phyloP scores from a whole-genome alignment of 2,888 invertebrate species.

The Drosophila cognata region DNA sequence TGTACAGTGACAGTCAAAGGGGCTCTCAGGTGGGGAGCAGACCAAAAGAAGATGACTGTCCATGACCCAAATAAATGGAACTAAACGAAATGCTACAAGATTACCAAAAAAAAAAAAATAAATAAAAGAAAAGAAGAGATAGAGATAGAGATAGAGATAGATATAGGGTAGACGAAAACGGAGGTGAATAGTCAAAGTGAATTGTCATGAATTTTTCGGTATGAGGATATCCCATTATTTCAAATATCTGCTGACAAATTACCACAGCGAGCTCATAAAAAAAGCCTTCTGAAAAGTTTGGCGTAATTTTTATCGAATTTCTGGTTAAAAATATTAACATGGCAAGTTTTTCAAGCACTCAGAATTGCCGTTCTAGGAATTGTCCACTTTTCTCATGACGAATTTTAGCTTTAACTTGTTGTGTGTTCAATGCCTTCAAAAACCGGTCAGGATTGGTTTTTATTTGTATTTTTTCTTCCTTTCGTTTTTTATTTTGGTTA shows the following conservation, averaged over 20 bases:
- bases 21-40: background rate
- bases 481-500: slow-evolving; percentile 7
- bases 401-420: background rate
- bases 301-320: background rate
- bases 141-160: background rate
- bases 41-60: slow-evolving; percentile 68
- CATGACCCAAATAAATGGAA: slow-evolving; percentile 72
- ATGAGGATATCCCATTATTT: slow-evolving; percentile 22
- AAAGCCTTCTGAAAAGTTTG: background rate
- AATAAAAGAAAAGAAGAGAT: background rate
- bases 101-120: slow-evolving; percentile 23
- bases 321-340: background rate
- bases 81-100: slow-evolving; percentile 64
- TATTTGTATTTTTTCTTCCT: slow-evolving; percentile 14
- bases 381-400: background rate
- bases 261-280: background rate
- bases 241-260: slow-evolving; percentile 21
- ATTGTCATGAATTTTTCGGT: slow-evolving; percentile 13
- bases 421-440: slow-evolving; percentile 2
- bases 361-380: background rate
- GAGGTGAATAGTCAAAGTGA: slow-evolving; percentile 11
- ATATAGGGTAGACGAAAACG: no score
- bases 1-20: slow-evolving; percentile 41
- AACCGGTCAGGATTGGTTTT: slow-evolving; percentile 59
- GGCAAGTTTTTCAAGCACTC: background rate